These are phyloP conservation scores for Xyliphius kryptos DNA, from an alignment of 2,113 vertebrate genomes.

Conservation along the genomic window DNA sequence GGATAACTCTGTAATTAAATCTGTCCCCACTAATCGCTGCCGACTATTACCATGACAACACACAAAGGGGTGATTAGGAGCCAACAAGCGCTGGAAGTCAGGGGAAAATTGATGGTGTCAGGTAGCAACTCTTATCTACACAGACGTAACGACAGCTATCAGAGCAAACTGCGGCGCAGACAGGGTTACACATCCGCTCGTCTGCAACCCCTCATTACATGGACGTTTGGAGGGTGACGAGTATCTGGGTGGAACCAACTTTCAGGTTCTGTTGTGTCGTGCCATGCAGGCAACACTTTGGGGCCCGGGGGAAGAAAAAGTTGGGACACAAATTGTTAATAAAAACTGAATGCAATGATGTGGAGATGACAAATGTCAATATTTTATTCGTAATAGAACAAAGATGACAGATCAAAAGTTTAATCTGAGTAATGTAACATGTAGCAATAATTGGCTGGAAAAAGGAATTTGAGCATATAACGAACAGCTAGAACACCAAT, in stretches of 20 bases:
- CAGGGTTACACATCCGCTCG: conserved; percentile 7
- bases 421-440: too few species aligned
- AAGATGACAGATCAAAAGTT: too few species aligned
- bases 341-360: too few species aligned
- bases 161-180: not conserved
- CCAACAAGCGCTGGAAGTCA: conserved; percentile 23
- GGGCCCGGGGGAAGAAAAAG: too few species aligned
- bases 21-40: conserved; percentile 39
- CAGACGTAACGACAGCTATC: conserved; percentile 13
- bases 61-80: conserved; percentile 29
- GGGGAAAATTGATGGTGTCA: conserved; percentile 11
- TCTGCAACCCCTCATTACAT: conserved; percentile 27
- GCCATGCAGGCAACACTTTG: conserved; percentile 27
- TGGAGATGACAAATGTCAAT: too few species aligned
- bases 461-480: too few species aligned
- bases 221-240: not conserved
- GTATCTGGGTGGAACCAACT: conserved; percentile 21
- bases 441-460: too few species aligned
- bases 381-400: too few species aligned
- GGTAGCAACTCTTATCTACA: conserved; percentile 11
- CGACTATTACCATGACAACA: conserved; percentile 41
- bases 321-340: too few species aligned
- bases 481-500: too few species aligned
- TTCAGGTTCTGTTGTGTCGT: too few species aligned
- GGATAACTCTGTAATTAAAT: conserved; percentile 39